Conservation (phyloP, 2,888 invertebrate species). For the Limnephilus auricula region DNA sequence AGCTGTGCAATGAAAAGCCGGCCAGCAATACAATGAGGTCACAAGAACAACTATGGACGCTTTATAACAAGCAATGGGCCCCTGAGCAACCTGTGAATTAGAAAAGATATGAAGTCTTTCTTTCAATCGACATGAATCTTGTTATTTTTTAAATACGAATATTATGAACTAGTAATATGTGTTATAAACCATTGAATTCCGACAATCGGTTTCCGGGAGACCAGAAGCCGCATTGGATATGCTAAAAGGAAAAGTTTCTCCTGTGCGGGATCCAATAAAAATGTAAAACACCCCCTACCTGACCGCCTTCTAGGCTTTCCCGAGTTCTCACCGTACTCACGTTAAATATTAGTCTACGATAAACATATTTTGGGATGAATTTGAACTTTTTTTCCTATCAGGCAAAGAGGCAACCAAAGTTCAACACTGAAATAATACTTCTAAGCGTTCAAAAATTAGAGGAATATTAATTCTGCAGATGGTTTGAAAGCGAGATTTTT, state of each 20-base stretch:
- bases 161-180: not conserved
- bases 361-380: not conserved
- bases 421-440: not conserved
- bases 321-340: conserved; percentile 21
- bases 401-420: not conserved
- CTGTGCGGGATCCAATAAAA: conserved; percentile 50
- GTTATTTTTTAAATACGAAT: not conserved
- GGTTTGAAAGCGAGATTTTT: too few species aligned
- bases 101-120: too few species aligned
- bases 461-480: too few species aligned
- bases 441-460: too few species aligned
- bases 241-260: conserved; percentile 10
- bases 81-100: too few species aligned
- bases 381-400: not conserved
- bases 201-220: not conserved
- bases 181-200: not conserved
- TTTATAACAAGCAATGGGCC: too few species aligned
- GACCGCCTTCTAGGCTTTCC: not conserved
- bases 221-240: conserved; percentile 21
- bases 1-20: too few species aligned
- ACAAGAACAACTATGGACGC: too few species aligned
- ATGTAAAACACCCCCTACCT: conserved; percentile 51
- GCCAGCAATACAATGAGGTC: too few species aligned
- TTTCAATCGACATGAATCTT: too few species aligned
- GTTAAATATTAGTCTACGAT: not conserved